Base-by-base conservation (phyloP, 2,113 vertebrate genomes). In the Panthera uncia region DNA sequence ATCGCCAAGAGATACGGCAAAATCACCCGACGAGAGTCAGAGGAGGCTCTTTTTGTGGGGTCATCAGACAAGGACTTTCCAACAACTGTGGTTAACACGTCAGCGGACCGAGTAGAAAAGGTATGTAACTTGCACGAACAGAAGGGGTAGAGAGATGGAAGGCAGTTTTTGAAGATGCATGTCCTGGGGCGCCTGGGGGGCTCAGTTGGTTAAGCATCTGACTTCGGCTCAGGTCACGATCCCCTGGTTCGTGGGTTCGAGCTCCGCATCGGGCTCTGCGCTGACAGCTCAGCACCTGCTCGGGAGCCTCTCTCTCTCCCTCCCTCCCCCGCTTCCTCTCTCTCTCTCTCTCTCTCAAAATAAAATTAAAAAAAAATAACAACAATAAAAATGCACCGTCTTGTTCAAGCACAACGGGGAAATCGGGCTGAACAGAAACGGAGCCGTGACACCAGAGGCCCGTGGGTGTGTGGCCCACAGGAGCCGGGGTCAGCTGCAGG, bases 401-500 rank as follows among this genome's bases (percentile, higher is more conserved):
- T 74, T 57, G n/a, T 74, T 57, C 76, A 68, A 38, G 31, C 11
- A 52, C n/a, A 55, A 31, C 11, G 29, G 38, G 27, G 33, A 21
- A 36, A 36, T 23, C 0, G 27, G n/a, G 36, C 13, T 19, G 65
- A 41, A 21, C 0, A 68, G 89, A 33, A 69, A 69, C 1, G 25
- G 76, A 21, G 45, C 45, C 0, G 1, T 21, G 76, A n/a, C 48
- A 21, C 1, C 13, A 23, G 45, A 33, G 63, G 76, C 45, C 16
- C 21, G 83, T 3, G 33, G 19, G 41, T 0, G 29, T 13, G 63
- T 1, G 19, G 41, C 57, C 41, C 57, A 50, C 57, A 8, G 55
- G 25, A 16, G 36, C 25, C 21, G 9, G 48, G 4, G 50, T 31
- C 0, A 31, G 84, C 4, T 0, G 5, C 38, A 63, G 29, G 29